Evolutionary conservation across 2,797 vertebrate species (phyloP).

Genomic region (Trachops cirrhosus): DNA sequence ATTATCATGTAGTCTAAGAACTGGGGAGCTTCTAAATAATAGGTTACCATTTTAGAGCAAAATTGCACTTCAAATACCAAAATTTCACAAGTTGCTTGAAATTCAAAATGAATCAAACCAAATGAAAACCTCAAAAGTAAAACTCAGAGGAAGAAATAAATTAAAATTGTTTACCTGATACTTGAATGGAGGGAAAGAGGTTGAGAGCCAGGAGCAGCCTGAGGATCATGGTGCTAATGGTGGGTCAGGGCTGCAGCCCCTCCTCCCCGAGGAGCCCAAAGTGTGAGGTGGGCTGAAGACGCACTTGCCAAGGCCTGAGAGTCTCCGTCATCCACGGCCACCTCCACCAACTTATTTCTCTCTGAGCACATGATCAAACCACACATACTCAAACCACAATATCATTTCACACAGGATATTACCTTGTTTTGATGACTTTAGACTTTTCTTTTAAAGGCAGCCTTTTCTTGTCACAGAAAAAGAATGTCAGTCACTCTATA

Average conservation of each 20-base stretch:
- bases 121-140: constrained; percentile 11
- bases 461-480: constrained; percentile 38
- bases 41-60: background rate
- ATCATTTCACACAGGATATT: constrained; percentile 79
- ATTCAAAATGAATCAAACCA: background rate
- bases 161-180: constrained; percentile 80
- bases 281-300: background rate
- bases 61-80: background rate
- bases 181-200: constrained; percentile 78
- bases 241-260: constrained; percentile 55
- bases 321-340: constrained; percentile 35
- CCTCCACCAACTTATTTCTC: constrained; percentile 54
- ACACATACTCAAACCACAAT: constrained; percentile 74
- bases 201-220: constrained; percentile 78
- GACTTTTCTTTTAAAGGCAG: constrained; percentile 73
- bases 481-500: background rate
- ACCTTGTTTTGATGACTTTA: constrained; percentile 78
- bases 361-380: constrained; percentile 74
- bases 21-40: background rate
- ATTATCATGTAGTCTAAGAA: background rate
- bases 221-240: constrained; percentile 75
- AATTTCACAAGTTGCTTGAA: background rate
- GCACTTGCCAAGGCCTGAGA: constrained; percentile 4
- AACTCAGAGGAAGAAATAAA: constrained; percentile 1
- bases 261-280: constrained; percentile 62